These are phyloP conservation scores for Amphiduros pacificus DNA, from an alignment of 2,888 invertebrate species.

Conservation along the genomic window DNA sequence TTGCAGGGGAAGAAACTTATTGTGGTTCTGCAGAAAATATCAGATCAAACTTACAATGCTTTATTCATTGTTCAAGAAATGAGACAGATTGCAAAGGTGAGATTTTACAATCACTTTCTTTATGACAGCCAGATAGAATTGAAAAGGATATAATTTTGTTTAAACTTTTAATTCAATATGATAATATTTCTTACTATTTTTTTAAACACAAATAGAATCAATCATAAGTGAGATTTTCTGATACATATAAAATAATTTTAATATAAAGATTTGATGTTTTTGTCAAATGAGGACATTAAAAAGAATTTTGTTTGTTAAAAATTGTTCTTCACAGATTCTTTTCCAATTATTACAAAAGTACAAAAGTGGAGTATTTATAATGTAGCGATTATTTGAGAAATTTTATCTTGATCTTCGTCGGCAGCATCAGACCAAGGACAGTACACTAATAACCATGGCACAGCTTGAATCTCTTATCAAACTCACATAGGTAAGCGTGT, in stretches of 20 bases:
- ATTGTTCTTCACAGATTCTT: too few relatives aligned
- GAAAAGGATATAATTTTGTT: background rate
- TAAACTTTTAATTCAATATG: too few relatives aligned
- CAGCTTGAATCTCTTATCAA: conserved; percentile 88
- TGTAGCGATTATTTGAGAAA: too few relatives aligned
- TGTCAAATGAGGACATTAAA: too few relatives aligned
- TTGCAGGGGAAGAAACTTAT: conserved; percentile 72
- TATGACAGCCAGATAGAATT: background rate
- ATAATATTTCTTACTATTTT: too few relatives aligned
- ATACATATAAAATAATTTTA: too few relatives aligned
- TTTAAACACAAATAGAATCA: too few relatives aligned
- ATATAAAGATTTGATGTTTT: too few relatives aligned
- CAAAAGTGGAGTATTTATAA: too few relatives aligned
- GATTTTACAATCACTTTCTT: background rate
- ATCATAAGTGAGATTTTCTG: too few relatives aligned
- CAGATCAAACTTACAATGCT: conserved; percentile 70
- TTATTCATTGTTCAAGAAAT: conserved; percentile 78
- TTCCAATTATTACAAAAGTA: background rate
- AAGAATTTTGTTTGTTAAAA: too few relatives aligned
- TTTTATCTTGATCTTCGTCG: conserved; percentile 81
- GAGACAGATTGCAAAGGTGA: conserved; percentile 68
- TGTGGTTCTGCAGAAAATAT: conserved; percentile 69
- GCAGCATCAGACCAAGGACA: conserved; percentile 68
- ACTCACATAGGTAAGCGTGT: conserved; percentile 68
- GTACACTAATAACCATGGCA: conserved; percentile 82